Base-by-base conservation (phyloP, 2,797 vertebrate species). In the Acanthurus leucopareius region DNA sequence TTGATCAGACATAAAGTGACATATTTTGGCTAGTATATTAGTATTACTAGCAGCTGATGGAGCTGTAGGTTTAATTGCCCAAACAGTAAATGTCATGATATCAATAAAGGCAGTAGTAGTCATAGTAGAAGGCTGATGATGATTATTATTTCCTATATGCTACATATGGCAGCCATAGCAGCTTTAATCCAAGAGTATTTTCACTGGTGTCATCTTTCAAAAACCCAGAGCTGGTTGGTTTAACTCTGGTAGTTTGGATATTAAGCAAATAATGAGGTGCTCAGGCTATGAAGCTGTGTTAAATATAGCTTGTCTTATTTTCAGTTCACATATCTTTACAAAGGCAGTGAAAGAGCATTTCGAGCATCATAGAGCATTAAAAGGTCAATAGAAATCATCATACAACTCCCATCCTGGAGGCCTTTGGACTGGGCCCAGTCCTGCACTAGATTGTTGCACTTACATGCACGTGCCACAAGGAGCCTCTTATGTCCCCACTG, bases 381-480 rank as follows among this genome's bases (percentile, higher is more conserved):
- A 42, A 20, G 25, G 25, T 32, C 20, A 45, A 11, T 7, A 47
- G 6, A 44, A 19, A 25, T 14, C 40, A 67, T 7, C 42, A 14
- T 10, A 40, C n/a, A 35, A 49, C 1, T 7, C 19, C 14, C 32
- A 45, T 28, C 57, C 60, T 14, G 20, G 48, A 17, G 52, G 35
- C 28, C 57, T 62, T 53, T 44, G 19, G 44, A 22, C 11, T 32
- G 10, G 14, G 48, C 35, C 72, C 40, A 17, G 38, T 9, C 1
- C 45, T 45, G 58, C 52, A 47, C 20, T 8, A 10, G 16, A 73
- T 53, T 15, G n/a, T 16, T 75, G 64, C 13, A 67, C 7, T 44
- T 75, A 47, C 44, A 44, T 5, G 25, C n/a, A 17, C 7, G 2
- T 20, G n/a, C 76, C 72, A 54, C 69, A 68, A 60, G 56, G 52